These are phyloP conservation scores for Reticulitermes speratus DNA, from an alignment of 1,140 invertebrate species.

Conservation along the genomic window DNA sequence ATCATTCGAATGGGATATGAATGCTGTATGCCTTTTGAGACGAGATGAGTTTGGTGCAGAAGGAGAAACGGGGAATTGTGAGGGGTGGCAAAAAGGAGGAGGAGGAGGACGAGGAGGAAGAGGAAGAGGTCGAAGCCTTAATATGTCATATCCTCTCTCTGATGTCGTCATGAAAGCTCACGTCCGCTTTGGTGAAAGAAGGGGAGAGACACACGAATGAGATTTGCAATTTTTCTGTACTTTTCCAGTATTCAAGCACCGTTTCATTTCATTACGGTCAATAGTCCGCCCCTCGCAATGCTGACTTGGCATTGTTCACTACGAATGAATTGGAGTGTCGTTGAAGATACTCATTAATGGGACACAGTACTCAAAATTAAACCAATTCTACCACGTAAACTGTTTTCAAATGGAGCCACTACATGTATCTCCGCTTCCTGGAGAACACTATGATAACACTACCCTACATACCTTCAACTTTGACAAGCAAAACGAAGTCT, in stretches of 20 bases:
- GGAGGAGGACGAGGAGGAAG: neutral
- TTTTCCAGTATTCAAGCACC: neutral
- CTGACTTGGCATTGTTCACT: neutral
- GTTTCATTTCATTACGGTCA: neutral
- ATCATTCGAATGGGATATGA: neutral
- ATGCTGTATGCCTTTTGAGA: neutral
- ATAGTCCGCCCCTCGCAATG: neutral
- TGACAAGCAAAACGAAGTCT: no score
- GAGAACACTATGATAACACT: no score
- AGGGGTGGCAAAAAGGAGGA: neutral
- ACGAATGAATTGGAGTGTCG: neutral
- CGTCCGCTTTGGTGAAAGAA: neutral
- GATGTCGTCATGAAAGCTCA: neutral
- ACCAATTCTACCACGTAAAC: neutral
- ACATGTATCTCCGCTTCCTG: neutral
- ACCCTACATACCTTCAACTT: no score
- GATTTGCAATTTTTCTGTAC: neutral
- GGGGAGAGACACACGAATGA: neutral
- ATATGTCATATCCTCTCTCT: constrained; percentile 16
- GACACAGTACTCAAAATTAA: neutral
- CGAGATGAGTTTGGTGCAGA: neutral
- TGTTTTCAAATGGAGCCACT: neutral
- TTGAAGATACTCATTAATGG: neutral
- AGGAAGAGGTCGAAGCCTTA: neutral
- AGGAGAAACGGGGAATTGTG: neutral